These are phyloP conservation scores for Diabrotica undecimpunctata DNA, from an alignment of 1,140 invertebrate species.

Conservation along the genomic window DNA sequence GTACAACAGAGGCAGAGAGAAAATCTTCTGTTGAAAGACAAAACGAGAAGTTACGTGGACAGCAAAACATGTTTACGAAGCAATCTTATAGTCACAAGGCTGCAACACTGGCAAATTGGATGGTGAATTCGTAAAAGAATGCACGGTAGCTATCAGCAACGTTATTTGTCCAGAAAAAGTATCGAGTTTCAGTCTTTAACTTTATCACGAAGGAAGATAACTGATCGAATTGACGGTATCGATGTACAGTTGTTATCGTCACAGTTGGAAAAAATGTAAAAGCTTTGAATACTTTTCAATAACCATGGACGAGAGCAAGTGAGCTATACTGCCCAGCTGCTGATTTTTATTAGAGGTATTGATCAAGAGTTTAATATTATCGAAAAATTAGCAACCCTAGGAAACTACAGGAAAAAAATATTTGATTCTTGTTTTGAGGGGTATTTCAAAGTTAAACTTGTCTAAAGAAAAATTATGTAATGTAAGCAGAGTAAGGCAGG, in stretches of 20 bases:
- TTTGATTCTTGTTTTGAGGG: background rate
- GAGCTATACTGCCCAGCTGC: constrained; percentile 32
- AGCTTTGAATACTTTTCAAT: constrained; percentile 40
- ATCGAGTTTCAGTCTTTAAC: constrained; percentile 32
- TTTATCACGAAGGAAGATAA: constrained; percentile 38
- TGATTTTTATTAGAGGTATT: constrained; percentile 39
- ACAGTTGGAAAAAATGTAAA: constrained; percentile 18
- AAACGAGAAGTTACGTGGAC: background rate
- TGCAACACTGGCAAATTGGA: constrained; percentile 31
- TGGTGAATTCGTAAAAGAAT: constrained; percentile 41
- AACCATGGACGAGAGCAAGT: constrained; percentile 41
- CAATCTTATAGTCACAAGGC: background rate
- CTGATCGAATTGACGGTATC: constrained; percentile 37
- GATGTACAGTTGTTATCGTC: constrained; percentile 31
- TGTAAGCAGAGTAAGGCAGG: constrained; percentile 40
- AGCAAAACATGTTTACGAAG: background rate
- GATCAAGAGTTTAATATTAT: constrained; percentile 36
- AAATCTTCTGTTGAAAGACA: background rate
- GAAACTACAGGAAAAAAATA: constrained; percentile 22
- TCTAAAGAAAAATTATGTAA: background rate
- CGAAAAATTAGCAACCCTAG: constrained; percentile 40
- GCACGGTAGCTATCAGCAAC: constrained; percentile 35
- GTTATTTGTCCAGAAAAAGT: constrained; percentile 36
- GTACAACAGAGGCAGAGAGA: too few species aligned
- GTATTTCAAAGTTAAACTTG: background rate